A percentile compares a stretch with the other conserved stretches of the same genome.
Conservation (phyloP, 2,888 invertebrate species). For the Rhimphoctona megacephalus region DNA sequence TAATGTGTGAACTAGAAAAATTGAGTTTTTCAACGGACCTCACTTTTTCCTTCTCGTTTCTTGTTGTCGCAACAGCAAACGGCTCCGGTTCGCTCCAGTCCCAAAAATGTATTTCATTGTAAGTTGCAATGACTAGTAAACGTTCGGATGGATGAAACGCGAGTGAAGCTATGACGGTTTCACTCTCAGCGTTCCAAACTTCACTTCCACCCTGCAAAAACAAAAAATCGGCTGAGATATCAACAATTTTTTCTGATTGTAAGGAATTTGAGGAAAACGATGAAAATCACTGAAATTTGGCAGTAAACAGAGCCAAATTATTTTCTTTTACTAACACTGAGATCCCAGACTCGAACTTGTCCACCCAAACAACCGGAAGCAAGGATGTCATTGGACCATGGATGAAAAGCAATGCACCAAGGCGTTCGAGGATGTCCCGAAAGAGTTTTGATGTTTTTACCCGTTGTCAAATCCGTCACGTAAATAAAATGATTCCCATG, state of each 20-base stretch:
- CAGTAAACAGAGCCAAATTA: neutral
- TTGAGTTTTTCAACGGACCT: slow-evolving; percentile 85
- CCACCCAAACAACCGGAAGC: slow-evolving; percentile 96
- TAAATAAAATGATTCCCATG: slow-evolving; percentile 96
- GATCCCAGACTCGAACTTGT: slow-evolving; percentile 96
- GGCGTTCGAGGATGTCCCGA: slow-evolving; percentile 95
- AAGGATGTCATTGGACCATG: slow-evolving; percentile 92
- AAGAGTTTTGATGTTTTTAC: slow-evolving; percentile 91
- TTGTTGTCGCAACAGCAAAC: slow-evolving; percentile 91
- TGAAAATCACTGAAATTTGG: neutral
- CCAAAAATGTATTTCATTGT: slow-evolving; percentile 95
- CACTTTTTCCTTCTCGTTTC: slow-evolving; percentile 92
- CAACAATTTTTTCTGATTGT: neutral
- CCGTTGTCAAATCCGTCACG: slow-evolving; percentile 92
- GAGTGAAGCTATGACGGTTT: slow-evolving; percentile 93
- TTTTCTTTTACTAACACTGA: slow-evolving; percentile 86
- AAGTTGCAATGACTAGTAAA: slow-evolving; percentile 93
- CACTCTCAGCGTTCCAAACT: slow-evolving; percentile 91
- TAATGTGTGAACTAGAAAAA: neutral
- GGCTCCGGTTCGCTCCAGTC: slow-evolving; percentile 93
- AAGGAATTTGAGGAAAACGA: neutral
- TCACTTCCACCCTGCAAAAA: slow-evolving; percentile 92
- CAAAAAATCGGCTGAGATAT: slow-evolving; percentile 82
- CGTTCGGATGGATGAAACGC: slow-evolving; percentile 95
- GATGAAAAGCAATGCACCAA: slow-evolving; percentile 96